Conservation (phyloP, 1,140 invertebrate genomes). For the Drosophila dunni region DNA sequence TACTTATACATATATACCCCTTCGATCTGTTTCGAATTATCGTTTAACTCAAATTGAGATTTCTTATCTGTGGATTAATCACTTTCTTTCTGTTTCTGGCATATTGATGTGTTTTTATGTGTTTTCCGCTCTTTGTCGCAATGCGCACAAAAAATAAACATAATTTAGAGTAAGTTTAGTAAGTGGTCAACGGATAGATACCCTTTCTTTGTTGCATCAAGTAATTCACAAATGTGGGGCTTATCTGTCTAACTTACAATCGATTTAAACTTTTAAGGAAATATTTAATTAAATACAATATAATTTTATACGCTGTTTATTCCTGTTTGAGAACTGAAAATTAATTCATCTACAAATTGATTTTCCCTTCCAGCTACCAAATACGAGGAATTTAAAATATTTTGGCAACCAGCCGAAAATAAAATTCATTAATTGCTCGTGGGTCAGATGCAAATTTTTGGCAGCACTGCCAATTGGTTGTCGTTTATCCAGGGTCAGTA, state of each 20-base stretch:
- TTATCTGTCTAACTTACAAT: too few relatives aligned
- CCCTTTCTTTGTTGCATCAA: neutral
- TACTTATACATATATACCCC: neutral
- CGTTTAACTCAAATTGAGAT: neutral
- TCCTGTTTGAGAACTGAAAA: too few relatives aligned
- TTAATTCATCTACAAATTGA: too few relatives aligned
- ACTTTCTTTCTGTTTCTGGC: slow-evolving; percentile 17
- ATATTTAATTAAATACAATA: too few relatives aligned
- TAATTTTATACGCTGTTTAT: too few relatives aligned
- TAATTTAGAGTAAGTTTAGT: neutral
- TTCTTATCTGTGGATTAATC: neutral
- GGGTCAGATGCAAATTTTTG: slow-evolving; percentile 61
- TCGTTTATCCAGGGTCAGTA: slow-evolving; percentile 46
- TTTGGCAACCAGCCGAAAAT: slow-evolving; percentile 64
- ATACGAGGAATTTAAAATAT: slow-evolving; percentile 25
- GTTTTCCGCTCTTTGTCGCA: slow-evolving; percentile 49
- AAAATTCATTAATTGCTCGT: slow-evolving; percentile 71
- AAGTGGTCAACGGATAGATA: neutral
- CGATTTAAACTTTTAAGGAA: too few relatives aligned
- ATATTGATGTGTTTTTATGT: slow-evolving; percentile 24
- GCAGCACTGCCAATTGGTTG: slow-evolving; percentile 63
- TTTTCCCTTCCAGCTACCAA: too few relatives aligned
- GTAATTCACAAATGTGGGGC: too few relatives aligned
- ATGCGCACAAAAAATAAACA: slow-evolving; percentile 54
- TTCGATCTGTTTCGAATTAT: too few relatives aligned